Base-by-base conservation (phyloP, 1,140 invertebrate genomes). In the Asbolus verrucosus region DNA sequence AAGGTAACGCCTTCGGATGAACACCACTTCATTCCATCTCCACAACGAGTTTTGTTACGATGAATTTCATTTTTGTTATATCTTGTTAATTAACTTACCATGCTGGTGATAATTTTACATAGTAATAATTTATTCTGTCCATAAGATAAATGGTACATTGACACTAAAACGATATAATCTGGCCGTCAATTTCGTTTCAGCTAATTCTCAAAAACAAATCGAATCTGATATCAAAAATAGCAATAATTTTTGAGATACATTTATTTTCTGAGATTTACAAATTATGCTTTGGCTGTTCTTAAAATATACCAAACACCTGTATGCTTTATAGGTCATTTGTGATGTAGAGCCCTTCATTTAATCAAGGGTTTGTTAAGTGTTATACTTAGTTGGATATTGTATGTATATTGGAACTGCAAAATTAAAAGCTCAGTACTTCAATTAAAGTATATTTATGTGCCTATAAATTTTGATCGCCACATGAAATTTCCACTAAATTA, bases 11-110 rank as follows among this genome's bases (percentile, higher is more conserved):
- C 30, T 39, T 62, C 6, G 30, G 36, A 61, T 11, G 46, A 54
- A 54, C 46, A 54, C 46, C 46, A 54, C 46, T 54, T 54, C 46
- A 54, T n/a, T 27, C 19, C 46, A 54, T 54, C n/a, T 54, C 46
- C 46, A 54, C 46, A 54, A 54, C 46, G 46, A 54, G 19, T n/a
- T 36, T 54, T 54, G 46, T 54, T 54, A 21, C 27, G 46, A 24
- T 27, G 6, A 54, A n/a, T 54, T 13, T 19, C 21, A n/a, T 8
- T 16, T 16, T 41, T 41, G 14, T 15, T 4, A 30, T 30, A 11
- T 6, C 3, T 36, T 36, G 24, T 27, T 27, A 8, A 27, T 4
- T 27, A 27, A 4, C 8, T 27, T 3, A 27, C 24, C 3, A 27
- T 27, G 3, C 3, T 27, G 8, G 24, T 27, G 24, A 27, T 27